Percentiles rank a stretch among this genome's conserved stretches.
Conservation (phyloP, 2,888 invertebrate species). For the Acanthopleura granulata region DNA sequence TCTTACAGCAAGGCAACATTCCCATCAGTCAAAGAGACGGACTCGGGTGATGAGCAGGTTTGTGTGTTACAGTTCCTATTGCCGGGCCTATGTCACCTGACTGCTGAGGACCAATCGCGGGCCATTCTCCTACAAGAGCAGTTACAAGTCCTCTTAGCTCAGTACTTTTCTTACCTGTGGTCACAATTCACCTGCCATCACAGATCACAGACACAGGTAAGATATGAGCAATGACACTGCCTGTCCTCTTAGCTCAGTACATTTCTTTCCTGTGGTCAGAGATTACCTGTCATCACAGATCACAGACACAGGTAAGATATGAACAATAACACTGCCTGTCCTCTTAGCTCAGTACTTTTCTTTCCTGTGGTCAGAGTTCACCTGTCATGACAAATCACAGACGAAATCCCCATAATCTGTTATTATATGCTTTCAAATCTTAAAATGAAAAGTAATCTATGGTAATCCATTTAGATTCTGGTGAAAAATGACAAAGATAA, state of each 20-base stretch:
- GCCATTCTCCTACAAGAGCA: slow-evolving; percentile 77
- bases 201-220: not conserved
- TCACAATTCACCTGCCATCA: not conserved
- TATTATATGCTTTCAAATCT: too few species aligned
- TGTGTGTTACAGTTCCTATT: slow-evolving; percentile 82
- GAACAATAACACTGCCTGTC: too few species aligned
- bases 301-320: not conserved
- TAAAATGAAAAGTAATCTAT: too few species aligned
- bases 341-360: not conserved
- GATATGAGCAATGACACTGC: not conserved
- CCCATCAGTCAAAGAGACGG: not conserved
- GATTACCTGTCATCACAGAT: not conserved
- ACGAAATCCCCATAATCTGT: too few species aligned
- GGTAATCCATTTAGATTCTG: too few species aligned
- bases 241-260: too few species aligned
- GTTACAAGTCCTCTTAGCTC: not conserved
- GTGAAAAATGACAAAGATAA: too few species aligned
- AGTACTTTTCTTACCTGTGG: slow-evolving; percentile 11
- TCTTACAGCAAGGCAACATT: not conserved
- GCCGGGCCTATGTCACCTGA: slow-evolving; percentile 90
- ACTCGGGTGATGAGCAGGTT: not conserved
- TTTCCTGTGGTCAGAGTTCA: not conserved
- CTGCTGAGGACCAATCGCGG: slow-evolving; percentile 90
- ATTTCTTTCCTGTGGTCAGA: not conserved
- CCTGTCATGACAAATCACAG: not conserved